Percentiles rank a stretch among this genome's conserved stretches.
Conservation (phyloP, 2,797 vertebrate species). For the Cynodonichthys magdalenae region DNA sequence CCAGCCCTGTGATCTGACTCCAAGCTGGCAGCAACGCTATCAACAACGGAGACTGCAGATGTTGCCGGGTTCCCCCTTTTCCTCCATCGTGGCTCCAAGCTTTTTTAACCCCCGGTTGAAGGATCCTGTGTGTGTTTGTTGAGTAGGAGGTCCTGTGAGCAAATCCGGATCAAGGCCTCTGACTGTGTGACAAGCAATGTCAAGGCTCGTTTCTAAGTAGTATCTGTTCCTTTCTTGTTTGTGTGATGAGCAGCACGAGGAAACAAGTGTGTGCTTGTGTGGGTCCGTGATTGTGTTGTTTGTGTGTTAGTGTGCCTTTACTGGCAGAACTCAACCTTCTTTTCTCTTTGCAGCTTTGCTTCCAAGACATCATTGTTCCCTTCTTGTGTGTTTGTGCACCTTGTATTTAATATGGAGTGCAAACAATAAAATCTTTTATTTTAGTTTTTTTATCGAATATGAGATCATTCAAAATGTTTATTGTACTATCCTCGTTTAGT, state of each 20-base stretch:
- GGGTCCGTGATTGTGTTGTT: slow-evolving; percentile 40
- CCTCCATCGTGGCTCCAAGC: slow-evolving; percentile 83
- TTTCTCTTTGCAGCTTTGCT: slow-evolving; percentile 47
- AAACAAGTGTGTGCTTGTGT: slow-evolving; percentile 20
- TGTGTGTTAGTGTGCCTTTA: slow-evolving; percentile 25
- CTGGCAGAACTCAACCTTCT: slow-evolving; percentile 40
- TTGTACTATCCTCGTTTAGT: neutral
- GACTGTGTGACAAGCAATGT: slow-evolving; percentile 76
- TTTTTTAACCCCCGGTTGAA: slow-evolving; percentile 48
- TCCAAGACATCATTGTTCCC: slow-evolving; percentile 59
- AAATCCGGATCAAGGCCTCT: slow-evolving; percentile 77
- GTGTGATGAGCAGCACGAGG: slow-evolving; percentile 18
- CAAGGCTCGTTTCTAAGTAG: slow-evolving; percentile 68
- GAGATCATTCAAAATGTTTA: too few relatives aligned
- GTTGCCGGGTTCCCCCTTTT: slow-evolving; percentile 81
- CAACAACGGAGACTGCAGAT: slow-evolving; percentile 86
- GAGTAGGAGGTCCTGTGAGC: slow-evolving; percentile 73
- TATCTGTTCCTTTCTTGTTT: slow-evolving; percentile 62
- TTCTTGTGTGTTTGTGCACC: slow-evolving; percentile 10
- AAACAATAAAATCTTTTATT: neutral
- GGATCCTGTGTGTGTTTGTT: slow-evolving; percentile 49
- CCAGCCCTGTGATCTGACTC: slow-evolving; percentile 84
- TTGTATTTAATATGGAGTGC: slow-evolving; percentile 31
- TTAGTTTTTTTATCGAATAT: neutral
- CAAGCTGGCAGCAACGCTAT: slow-evolving; percentile 85